A percentile compares a stretch with the other conserved stretches of the same genome.
These are phyloP conservation scores for Vipera ursinii DNA, from an alignment of 2,797 vertebrate species.

Conservation along the genomic window DNA sequence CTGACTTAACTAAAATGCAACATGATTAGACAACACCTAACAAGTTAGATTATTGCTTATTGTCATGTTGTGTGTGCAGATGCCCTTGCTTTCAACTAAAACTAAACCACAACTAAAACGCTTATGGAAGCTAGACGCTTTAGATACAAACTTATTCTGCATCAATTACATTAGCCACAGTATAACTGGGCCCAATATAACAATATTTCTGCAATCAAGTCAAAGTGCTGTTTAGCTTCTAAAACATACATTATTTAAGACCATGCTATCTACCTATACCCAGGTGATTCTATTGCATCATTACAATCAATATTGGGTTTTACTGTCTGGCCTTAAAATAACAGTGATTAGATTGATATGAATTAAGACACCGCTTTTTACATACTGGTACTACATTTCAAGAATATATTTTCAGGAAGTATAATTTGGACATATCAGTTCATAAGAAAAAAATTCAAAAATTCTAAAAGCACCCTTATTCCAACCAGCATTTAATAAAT, in stretches of 20 bases:
- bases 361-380: not conserved
- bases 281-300: not conserved
- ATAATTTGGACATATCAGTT: not conserved
- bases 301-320: not conserved
- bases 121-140: not conserved
- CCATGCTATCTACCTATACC: not conserved
- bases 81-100: not conserved
- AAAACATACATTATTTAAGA: not conserved
- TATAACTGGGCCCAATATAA: not conserved
- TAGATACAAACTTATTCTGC: not conserved
- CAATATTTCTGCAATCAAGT: not conserved
- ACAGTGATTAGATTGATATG: not conserved
- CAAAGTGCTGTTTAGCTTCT: not conserved
- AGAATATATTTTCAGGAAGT: not conserved
- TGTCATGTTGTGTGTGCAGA: not conserved
- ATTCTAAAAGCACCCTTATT: not conserved
- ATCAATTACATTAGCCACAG: not conserved
- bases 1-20: not conserved
- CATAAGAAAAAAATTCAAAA: not conserved
- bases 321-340: not conserved
- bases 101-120: not conserved
- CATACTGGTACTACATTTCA: not conserved
- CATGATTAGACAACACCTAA: not conserved
- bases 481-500: not conserved
- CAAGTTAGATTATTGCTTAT: not conserved